Conservation (phyloP, 37 sponge, comb jelly and placozoan genomes). For the Aplysina aerophoba region DNA sequence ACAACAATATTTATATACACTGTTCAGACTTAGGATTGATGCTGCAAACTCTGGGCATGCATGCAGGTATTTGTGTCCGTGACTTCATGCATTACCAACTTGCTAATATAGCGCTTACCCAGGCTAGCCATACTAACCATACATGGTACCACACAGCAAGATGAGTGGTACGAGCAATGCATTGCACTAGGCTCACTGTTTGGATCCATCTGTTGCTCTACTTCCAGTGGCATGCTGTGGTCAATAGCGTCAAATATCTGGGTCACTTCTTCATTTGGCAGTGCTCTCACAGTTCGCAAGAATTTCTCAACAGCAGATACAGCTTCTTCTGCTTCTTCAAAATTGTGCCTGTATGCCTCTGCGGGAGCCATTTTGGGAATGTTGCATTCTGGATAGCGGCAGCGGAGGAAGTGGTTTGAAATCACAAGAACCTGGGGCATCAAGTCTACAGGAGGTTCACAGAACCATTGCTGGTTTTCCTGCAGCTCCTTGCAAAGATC, state of each 20-base stretch:
- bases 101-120: too few species aligned
- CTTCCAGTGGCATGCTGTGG: background rate
- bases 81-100: too few species aligned
- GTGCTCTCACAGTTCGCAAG: background rate
- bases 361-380: constrained; percentile 6
- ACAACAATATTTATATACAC: too few species aligned
- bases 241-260: constrained; percentile 2
- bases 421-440: constrained; percentile 40
- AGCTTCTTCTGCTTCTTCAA: constrained; percentile 11
- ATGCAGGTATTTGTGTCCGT: too few species aligned
- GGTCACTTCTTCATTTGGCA: background rate
- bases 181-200: too few species aligned
- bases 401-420: constrained; percentile 36
- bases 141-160: too few species aligned
- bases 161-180: too few species aligned
- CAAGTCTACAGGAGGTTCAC: background rate
- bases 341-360: background rate
- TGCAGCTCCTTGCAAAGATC: constrained; percentile 34
- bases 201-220: too few species aligned
- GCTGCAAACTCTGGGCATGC: too few species aligned
- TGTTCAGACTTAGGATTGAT: too few species aligned
- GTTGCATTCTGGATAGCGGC: constrained; percentile 60
- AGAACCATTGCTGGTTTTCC: constrained; percentile 2
- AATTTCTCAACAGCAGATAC: constrained; percentile 2
- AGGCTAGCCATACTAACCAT: too few species aligned